A percentile compares a stretch with the other conserved stretches of the same genome.
phyloP scores from a whole-genome alignment of 64 coral and sea anemone genomes.

The Montipora capricornis region DNA sequence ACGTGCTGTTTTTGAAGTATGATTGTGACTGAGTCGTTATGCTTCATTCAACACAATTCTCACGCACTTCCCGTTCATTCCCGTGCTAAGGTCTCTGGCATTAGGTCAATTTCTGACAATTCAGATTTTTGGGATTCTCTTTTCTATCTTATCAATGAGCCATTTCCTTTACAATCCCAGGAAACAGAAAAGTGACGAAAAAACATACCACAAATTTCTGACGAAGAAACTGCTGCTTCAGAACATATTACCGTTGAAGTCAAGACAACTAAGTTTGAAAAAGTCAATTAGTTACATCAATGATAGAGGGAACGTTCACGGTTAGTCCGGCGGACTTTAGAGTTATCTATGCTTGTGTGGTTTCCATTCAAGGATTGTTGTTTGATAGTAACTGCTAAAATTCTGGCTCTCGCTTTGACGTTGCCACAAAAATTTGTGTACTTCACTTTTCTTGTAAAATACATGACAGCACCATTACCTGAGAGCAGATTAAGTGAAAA shows the following conservation, averaged over 20 bases:
- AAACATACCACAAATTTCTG: neutral
- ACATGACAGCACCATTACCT: neutral
- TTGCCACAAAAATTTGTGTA: neutral
- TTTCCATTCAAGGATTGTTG: too few relatives aligned
- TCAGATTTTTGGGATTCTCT: neutral
- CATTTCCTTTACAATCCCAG: too few relatives aligned
- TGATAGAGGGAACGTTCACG: neutral
- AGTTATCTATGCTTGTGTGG: too few relatives aligned
- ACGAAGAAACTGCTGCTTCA: neutral
- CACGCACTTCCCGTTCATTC: neutral
- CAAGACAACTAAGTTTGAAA: neutral
- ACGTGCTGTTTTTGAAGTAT: neutral
- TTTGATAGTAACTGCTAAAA: too few relatives aligned
- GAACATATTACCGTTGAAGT: neutral
- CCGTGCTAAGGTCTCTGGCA: neutral
- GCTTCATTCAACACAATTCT: slow-evolving; percentile 5
- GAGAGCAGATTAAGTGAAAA: neutral
- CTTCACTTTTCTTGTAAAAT: neutral
- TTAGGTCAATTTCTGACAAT: neutral
- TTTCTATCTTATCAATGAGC: neutral
- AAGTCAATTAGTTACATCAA: neutral
- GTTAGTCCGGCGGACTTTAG: too few relatives aligned
- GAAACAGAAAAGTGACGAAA: neutral
- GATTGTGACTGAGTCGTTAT: neutral
- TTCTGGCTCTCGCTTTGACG: too few relatives aligned